Conservation (phyloP, 2,113 vertebrate genomes). For the Lichenostomus cassidix region DNA sequence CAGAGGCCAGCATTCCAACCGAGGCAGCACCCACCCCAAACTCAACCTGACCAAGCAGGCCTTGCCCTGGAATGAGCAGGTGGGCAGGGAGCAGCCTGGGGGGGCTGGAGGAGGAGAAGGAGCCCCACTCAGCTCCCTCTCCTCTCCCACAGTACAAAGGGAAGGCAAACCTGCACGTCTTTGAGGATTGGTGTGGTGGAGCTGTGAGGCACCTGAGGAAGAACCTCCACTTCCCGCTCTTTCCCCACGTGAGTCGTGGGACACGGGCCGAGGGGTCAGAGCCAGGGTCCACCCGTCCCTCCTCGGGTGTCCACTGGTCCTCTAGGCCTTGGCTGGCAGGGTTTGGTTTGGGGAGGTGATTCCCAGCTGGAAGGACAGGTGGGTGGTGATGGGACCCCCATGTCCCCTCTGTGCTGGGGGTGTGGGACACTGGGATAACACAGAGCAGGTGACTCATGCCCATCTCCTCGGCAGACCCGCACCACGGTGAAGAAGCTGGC, state of each 20-base stretch:
- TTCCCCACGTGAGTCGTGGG: conserved; percentile 87
- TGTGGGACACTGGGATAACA: rapidly evolving
- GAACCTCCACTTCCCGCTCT: conserved; percentile 96
- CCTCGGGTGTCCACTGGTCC: not conserved
- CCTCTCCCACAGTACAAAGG: conserved; percentile 84
- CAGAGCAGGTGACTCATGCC: rapidly evolving
- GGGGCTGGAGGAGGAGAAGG: not conserved
- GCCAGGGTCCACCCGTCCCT: rapidly evolving
- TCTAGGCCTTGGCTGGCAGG: not conserved
- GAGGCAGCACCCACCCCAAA: not conserved
- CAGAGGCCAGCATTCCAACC: not conserved
- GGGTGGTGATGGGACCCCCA: not conserved
- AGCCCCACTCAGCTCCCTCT: not conserved
- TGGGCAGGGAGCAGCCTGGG: not conserved
- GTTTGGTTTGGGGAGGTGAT: not conserved
- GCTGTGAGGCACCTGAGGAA: conserved; percentile 88
- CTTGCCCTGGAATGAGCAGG: conserved; percentile 75
- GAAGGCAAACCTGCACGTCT: conserved; percentile 94
- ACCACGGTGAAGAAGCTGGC: conserved; percentile 93
- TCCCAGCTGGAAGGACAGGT: not conserved
- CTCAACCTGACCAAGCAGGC: conserved; percentile 74
- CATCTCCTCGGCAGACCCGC: conserved; percentile 77
- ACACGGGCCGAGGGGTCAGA: rapidly evolving
- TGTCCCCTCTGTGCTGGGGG: too few species aligned
- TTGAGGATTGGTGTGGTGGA: conserved; percentile 97